phyloP scores from a whole-genome alignment of 2,113 vertebrate species.

The Macrotus californicus region DNA sequence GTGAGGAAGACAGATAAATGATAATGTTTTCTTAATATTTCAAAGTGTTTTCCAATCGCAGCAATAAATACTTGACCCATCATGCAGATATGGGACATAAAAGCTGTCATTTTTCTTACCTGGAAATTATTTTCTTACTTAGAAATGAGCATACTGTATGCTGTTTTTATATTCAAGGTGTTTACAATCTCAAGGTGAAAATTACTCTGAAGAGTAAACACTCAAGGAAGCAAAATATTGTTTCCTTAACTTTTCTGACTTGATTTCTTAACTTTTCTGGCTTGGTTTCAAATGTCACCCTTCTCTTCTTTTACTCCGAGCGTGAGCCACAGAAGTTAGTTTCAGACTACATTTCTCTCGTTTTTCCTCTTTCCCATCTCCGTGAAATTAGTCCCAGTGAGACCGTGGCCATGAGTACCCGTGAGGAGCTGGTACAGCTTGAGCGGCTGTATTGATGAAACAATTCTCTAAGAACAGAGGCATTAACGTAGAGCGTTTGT shows the following conservation, averaged over 20 bases:
- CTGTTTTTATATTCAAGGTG: neutral
- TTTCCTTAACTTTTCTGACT: neutral
- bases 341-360: neutral
- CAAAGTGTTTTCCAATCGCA: neutral
- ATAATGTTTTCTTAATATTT: neutral
- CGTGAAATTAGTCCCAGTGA: constrained; percentile 58
- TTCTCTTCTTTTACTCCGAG: neutral
- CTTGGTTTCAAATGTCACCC: neutral
- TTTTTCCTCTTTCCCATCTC: neutral
- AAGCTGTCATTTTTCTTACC: neutral
- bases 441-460: constrained; percentile 38
- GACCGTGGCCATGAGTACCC: neutral
- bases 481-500: neutral
- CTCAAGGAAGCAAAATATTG: neutral
- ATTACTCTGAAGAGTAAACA: neutral
- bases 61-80: neutral
- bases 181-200: constrained; percentile 13
- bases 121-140: neutral
- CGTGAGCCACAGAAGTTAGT: neutral
- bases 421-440: neutral
- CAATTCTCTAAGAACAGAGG: neutral
- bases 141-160: neutral
- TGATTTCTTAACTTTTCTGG: neutral
- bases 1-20: neutral
- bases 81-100: neutral